Base-by-base conservation (phyloP, 2,797 vertebrate genomes). In the Numenius phaeopus region DNA sequence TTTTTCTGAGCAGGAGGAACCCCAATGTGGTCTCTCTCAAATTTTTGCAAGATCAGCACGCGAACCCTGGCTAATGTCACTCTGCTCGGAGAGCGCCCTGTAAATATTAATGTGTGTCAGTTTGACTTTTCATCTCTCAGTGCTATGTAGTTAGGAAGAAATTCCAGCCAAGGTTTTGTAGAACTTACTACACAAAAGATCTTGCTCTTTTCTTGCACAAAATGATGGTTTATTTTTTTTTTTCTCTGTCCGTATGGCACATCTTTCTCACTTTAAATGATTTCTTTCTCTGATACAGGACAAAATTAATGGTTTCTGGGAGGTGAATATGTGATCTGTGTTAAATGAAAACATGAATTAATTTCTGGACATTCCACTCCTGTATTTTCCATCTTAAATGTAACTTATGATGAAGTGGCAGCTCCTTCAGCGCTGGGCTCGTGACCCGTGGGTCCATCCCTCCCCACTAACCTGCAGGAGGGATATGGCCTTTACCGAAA, bases 31-130 rank as follows among this genome's bases (percentile, higher is more conserved):
- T 77, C 0, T 32, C 29, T 89, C 82, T 86, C 79, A 80, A 40
- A 40, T 83, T 95, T 97, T 94, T 96, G 95, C 94, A 82, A 65
- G 83, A 76, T 96, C 87, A 94, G 93, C 94, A 59, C 44, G 66
- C 80, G 75, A 84, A 70, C 54, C 20, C 10, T 71, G 75, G 42
- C 61, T 80, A 62, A 89, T 89, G 94, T 87, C 86, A 77, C 77
- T 78, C 59, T 72, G 77, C 59, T 94, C 58, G n/a, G 54, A 79
- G 85, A 76, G 47, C 59, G 81, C 54, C 46, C 69, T 92, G 54
- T 58, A 92, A 96, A 96, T 97, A 85, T 64, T 71, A 54, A 92
- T 92, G 49, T 70, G 6, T 77, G 71, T 52, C 86, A 57, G 66
- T 44, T n/a, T 42, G 88, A 39, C 77, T 93, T 69, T 82, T 79